Percentiles rank a stretch among this genome's conserved stretches.
Evolutionary conservation across 2,797 vertebrate genomes (phyloP).

Genomic region (Xerus rutilus): DNA sequence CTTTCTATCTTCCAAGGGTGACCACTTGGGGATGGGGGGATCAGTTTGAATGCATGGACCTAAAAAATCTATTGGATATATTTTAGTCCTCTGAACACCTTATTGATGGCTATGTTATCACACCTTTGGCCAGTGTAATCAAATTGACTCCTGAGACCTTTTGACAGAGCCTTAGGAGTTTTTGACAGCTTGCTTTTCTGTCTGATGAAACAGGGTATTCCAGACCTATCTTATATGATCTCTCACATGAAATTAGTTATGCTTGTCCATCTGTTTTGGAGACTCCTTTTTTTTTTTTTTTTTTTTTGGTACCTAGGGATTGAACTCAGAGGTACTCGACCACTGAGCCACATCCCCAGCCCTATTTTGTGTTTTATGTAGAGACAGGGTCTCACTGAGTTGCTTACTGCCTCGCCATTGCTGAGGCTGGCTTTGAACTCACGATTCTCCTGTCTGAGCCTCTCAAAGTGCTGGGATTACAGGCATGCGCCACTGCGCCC

Average conservation of each 20-base stretch:
- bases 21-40: background rate
- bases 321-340: too few species aligned
- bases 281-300: too few species aligned
- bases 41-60: background rate
- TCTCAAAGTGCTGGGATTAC: too few species aligned
- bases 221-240: background rate
- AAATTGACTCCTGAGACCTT: background rate
- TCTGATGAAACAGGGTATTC: background rate
- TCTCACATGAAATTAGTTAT: background rate
- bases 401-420: too few species aligned
- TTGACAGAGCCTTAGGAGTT: background rate
- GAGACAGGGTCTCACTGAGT: too few species aligned
- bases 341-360: too few species aligned
- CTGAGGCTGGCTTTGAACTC: too few species aligned
- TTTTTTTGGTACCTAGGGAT: too few species aligned
- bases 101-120: background rate
- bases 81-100: background rate
- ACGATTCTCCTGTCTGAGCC: too few species aligned
- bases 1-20: background rate
- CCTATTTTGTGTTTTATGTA: too few species aligned
- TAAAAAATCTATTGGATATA: background rate
- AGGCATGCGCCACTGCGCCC: too few species aligned
- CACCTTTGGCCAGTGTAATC: background rate
- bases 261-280: background rate
- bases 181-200: background rate